Evolutionary conservation across 1,140 invertebrate species (phyloP).

Genomic region (Pseudomyrmex flavicornis): DNA sequence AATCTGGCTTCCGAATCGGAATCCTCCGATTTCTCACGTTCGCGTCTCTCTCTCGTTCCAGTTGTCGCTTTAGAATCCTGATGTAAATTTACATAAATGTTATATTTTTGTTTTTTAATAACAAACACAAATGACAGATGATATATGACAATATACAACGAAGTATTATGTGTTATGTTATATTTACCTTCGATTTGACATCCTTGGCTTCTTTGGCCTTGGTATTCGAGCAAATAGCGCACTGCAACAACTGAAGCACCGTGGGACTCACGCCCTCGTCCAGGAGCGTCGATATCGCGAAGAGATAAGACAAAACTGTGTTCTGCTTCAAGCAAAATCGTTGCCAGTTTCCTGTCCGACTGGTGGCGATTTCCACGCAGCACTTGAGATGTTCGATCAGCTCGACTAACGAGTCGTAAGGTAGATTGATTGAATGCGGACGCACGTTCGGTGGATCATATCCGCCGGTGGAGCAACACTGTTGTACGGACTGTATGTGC

Average conservation of each 20-base stretch:
- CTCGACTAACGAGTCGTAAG: constrained; percentile 96
- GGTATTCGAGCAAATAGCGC: constrained; percentile 90
- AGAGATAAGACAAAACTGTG: constrained; percentile 87
- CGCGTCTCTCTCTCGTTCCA: constrained; percentile 84
- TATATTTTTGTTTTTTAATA: neutral
- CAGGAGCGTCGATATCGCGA: constrained; percentile 86
- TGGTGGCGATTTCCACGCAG: constrained; percentile 96
- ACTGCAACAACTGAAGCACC: constrained; percentile 95
- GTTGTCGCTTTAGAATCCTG: constrained; percentile 84
- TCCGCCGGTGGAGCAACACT: constrained; percentile 87
- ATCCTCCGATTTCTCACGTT: constrained; percentile 89
- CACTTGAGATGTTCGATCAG: constrained; percentile 98
- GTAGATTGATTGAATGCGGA: constrained; percentile 86
- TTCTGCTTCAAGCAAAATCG: constrained; percentile 93
- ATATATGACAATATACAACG: neutral
- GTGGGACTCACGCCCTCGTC: constrained; percentile 97
- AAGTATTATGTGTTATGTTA: constrained; percentile 69
- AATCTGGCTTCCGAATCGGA: constrained; percentile 88
- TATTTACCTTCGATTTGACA: constrained; percentile 70
- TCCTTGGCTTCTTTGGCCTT: constrained; percentile 80
- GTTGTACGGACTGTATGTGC: constrained; percentile 89
- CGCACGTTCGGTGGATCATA: constrained; percentile 85
- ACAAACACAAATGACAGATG: neutral
- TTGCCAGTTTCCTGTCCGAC: constrained; percentile 98
- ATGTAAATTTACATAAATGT: constrained; percentile 33